Evolutionary conservation across 2,888 invertebrate genomes (phyloP).

Genomic region (Rhamphomyia laevipes): DNA sequence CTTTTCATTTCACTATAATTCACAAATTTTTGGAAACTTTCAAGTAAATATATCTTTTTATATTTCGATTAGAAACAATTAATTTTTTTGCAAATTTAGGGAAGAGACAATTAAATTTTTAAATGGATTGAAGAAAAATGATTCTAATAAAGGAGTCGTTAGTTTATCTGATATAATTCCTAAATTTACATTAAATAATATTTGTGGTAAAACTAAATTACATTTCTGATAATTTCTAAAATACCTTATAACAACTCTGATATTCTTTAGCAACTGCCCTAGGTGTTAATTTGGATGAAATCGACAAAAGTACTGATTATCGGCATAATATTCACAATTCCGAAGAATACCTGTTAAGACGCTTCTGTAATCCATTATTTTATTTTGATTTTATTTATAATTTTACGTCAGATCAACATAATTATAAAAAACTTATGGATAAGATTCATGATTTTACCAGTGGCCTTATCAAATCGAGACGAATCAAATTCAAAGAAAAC

Average conservation of each 20-base stretch:
- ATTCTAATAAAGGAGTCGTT: slow-evolving; percentile 16
- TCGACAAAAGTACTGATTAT: slow-evolving; percentile 42
- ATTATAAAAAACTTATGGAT: slow-evolving; percentile 36
- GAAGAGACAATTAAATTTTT: slow-evolving; percentile 35
- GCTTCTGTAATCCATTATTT: slow-evolving; percentile 45
- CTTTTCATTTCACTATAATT: slow-evolving; percentile 52
- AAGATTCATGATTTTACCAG: slow-evolving; percentile 36
- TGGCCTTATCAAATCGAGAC: slow-evolving; percentile 36
- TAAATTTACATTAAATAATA: slow-evolving; percentile 49
- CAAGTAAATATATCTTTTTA: slow-evolving; percentile 19
- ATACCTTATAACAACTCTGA: not conserved
- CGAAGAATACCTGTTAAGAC: slow-evolving; percentile 32
- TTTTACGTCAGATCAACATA: slow-evolving; percentile 38
- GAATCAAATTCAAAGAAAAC: slow-evolving; percentile 18
- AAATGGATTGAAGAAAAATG: slow-evolving; percentile 21
- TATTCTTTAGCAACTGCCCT: slow-evolving; percentile 46
- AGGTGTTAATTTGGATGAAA: slow-evolving; percentile 48
- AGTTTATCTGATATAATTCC: slow-evolving; percentile 46
- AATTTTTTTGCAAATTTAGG: slow-evolving; percentile 16
- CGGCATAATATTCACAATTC: slow-evolving; percentile 44
- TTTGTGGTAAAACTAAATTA: slow-evolving; percentile 45
- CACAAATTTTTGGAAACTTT: slow-evolving; percentile 35
- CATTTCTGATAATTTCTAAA: not conserved
- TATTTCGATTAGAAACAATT: too few relatives aligned
- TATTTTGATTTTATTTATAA: slow-evolving; percentile 45